phyloP scores from a whole-genome alignment of 2,888 invertebrate genomes.

The Horisme vitalbata region DNA sequence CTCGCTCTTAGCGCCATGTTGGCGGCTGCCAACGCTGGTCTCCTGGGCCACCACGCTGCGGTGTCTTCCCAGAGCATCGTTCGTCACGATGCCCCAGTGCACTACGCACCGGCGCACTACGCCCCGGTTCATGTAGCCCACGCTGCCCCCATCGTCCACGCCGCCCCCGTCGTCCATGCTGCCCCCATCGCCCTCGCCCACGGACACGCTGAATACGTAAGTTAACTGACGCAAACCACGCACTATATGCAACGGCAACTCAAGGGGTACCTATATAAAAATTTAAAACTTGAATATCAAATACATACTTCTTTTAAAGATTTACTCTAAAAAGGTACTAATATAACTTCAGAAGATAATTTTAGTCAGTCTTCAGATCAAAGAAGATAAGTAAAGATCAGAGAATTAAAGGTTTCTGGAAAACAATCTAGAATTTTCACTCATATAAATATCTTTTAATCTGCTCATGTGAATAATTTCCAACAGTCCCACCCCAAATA shows the following conservation, averaged over 20 bases:
- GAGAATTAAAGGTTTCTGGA: too few species aligned
- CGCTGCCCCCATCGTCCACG: conserved; percentile 59
- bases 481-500: conserved; percentile 83
- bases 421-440: too few species aligned
- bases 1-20: conserved; percentile 73
- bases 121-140: conserved; percentile 52
- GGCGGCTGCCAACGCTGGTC: conserved; percentile 81
- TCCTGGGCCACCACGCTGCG: conserved; percentile 72
- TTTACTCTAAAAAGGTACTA: too few species aligned
- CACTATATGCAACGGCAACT: too few species aligned
- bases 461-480: too few species aligned
- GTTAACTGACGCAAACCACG: conserved; percentile 38
- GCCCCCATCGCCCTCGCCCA: conserved; percentile 56
- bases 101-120: conserved; percentile 60
- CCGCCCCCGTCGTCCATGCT: conserved; percentile 56
- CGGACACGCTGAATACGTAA: conserved; percentile 61
- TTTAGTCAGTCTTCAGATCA: too few species aligned
- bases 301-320: too few species aligned
- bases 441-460: too few species aligned
- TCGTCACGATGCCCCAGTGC: conserved; percentile 69
- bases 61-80: conserved; percentile 79
- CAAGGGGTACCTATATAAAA: too few species aligned
- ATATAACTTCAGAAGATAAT: too few species aligned
- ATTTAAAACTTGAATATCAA: too few species aligned
- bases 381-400: too few species aligned